A percentile compares a stretch with the other conserved stretches of the same genome.
Evolutionary conservation across 2,797 vertebrate genomes (phyloP).

Genomic region (Paramormyrops hopkinsi): DNA sequence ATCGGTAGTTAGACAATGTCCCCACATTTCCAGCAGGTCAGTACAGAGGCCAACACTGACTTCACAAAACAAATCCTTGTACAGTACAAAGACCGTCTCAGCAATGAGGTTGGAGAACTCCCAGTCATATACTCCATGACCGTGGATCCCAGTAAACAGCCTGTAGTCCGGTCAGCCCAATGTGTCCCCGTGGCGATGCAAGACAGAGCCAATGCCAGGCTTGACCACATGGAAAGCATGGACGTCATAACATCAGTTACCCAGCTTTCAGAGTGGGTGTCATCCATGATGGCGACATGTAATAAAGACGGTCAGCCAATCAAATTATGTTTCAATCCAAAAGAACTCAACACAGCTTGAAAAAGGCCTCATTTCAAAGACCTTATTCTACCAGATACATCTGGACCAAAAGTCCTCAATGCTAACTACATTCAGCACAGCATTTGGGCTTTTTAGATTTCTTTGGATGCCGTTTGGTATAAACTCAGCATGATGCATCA

Average conservation of each 20-base stretch:
- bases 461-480: no score
- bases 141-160: not conserved
- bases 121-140: not conserved
- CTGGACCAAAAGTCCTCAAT: not conserved
- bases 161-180: not conserved
- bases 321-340: no score
- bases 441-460: not conserved
- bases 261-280: no score
- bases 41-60: not conserved
- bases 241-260: no score
- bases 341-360: no score
- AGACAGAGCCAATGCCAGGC: no score
- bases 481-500: no score
- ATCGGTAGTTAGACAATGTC: not conserved
- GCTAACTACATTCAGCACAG: not conserved
- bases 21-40: not conserved
- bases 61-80: not conserved
- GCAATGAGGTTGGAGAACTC: not conserved
- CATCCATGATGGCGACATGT: no score
- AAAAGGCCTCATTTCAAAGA: not conserved
- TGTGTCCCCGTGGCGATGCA: no score
- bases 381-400: not conserved
- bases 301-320: no score
- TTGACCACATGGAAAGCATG: no score
- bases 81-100: not conserved